Evolutionary conservation across 2,797 vertebrate species (phyloP), one percentile per base, ranked within the genome.

Genomic region (Sebastes minor): DNA sequence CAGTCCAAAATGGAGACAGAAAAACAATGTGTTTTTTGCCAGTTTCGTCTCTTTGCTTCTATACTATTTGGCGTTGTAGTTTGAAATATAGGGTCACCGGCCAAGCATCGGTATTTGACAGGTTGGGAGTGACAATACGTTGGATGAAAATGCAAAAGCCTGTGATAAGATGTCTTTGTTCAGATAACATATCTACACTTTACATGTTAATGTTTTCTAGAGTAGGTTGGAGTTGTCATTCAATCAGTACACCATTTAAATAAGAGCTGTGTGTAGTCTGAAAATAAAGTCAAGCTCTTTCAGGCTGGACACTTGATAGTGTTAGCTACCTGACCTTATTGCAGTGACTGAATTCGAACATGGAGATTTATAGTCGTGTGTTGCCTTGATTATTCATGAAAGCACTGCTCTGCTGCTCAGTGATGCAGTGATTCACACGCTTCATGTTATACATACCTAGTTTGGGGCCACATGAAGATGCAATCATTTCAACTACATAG

Each of bases 401-500:
- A 38, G n/a, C 23, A 32, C 14, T 30, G n/a, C 18, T 57, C 13
- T 16, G 20, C 46, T 28, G 27, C 71, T 52, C 33, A 70, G 6
- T 81, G 66, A 70, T 30, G 14, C 25, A 64, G 10, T 2, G 14
- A 46, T 67, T 76, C 28, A 67, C 27, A 27, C 3, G 28, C 32
- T 25, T 71, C 20, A 22, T 53, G 23, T 70, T 79, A 42, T 42
- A 42, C 38, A 42, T 30, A 38, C 11, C 27, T 61, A 59, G 53
- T 49, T 55, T 73, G 9, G 60, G 25, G n/a, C 71, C 61, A 76
- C 68, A 74, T 73, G 73, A 55, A 42, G 67, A 14, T 52, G 76
- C 30, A 63, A 81, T 86, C 71, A 85, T n/a, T 6, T 35, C n/a
- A 87, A 46, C 81, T 46, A 67, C 78, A 76, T 42, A 22, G 63